These are phyloP conservation scores for Malurus melanocephalus DNA, from an alignment of 2,113 vertebrate genomes.

Conservation along the genomic window DNA sequence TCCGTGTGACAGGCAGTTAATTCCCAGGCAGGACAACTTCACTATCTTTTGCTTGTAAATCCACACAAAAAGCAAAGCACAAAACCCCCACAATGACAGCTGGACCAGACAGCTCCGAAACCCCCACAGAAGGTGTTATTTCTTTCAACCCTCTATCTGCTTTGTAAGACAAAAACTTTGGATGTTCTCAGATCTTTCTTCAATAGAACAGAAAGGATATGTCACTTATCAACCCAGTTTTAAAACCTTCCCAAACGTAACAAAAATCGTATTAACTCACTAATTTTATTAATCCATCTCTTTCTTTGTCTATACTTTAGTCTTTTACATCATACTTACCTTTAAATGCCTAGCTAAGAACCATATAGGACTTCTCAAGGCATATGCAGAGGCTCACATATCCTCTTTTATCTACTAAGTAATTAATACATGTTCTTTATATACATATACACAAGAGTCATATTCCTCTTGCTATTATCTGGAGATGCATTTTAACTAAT, in stretches of 20 bases:
- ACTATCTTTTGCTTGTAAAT: neutral
- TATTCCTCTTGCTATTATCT: neutral
- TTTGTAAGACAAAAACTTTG: neutral
- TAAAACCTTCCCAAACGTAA: neutral
- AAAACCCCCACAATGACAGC: neutral
- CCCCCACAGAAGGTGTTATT: neutral
- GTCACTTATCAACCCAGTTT: neutral
- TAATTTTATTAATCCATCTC: neutral
- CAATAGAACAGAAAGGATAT: neutral
- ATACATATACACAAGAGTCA: neutral
- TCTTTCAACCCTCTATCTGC: neutral
- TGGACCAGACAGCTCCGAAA: neutral
- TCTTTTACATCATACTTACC: neutral
- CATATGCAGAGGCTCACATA: neutral
- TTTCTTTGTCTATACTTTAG: neutral
- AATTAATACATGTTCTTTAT: neutral
- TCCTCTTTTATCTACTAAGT: neutral
- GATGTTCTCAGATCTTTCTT: neutral
- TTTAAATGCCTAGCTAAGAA: neutral
- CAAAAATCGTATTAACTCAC: neutral
- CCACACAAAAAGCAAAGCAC: neutral
- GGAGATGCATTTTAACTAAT: neutral
- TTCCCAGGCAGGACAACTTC: neutral
- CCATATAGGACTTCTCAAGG: neutral
- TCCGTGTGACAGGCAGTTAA: neutral